Percentiles rank a stretch among this genome's conserved stretches.
Conservation (phyloP, 2,888 invertebrate species). For the Ophion slaviceki region DNA sequence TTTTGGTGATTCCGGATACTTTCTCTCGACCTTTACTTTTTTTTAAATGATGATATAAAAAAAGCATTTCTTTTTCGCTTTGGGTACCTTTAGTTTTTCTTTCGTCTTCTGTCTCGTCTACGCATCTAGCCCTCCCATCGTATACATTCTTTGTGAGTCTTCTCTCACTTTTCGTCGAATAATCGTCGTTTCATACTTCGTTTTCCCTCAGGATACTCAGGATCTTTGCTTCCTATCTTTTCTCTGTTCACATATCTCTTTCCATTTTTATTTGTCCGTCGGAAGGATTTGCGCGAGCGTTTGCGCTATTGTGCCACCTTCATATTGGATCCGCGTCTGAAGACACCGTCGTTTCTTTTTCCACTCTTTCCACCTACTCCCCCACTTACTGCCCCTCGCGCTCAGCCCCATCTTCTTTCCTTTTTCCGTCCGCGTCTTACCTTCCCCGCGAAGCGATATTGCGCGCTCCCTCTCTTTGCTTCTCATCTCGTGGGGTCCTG, state of each 20-base stretch:
- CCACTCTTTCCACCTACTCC: conserved; percentile 1
- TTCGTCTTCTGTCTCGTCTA: background rate
- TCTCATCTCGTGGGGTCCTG: conserved; percentile 49
- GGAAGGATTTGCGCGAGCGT: conserved; percentile 28
- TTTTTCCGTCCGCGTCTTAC: conserved; percentile 42
- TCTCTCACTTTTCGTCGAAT: conserved; percentile 19
- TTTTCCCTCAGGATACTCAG: conserved; percentile 37
- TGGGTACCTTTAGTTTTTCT: background rate
- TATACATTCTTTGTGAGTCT: conserved; percentile 7
- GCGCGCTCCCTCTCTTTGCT: conserved; percentile 32
- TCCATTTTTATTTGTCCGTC: conserved; percentile 46
- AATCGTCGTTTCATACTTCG: background rate
- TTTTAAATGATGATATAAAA: background rate
- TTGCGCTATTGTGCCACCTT: conserved; percentile 43
- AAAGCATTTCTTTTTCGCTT: conserved; percentile 4
- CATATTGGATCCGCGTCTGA: conserved; percentile 53
- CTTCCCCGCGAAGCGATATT: conserved; percentile 12
- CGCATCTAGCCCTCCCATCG: background rate
- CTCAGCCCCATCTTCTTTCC: background rate
- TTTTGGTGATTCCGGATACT: too few relatives aligned
- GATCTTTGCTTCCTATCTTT: conserved; percentile 12
- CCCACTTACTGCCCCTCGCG: background rate
- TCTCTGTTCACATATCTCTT: conserved; percentile 33
- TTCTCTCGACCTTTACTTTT: too few relatives aligned
- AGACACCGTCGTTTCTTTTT: conserved; percentile 21